phyloP scores from a whole-genome alignment of 2,888 invertebrate genomes.

The Sphaerophoria rueppellii region DNA sequence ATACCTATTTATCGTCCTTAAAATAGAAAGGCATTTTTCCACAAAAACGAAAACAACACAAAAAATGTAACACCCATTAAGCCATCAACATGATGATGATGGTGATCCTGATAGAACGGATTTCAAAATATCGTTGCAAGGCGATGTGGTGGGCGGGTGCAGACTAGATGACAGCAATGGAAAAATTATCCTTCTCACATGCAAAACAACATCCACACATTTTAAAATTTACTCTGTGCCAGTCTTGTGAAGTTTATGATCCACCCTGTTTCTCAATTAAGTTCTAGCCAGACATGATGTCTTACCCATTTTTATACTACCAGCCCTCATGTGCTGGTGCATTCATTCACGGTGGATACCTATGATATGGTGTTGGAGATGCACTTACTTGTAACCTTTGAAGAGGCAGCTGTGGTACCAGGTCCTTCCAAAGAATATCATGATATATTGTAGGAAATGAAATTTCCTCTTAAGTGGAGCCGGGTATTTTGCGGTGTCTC shows the following conservation, averaged over 20 bases:
- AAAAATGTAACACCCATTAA: not conserved
- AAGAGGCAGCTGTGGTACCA: too few species aligned
- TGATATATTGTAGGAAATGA: slow-evolving; percentile 8
- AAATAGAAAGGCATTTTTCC: not conserved
- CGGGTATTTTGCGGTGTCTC: slow-evolving; percentile 53
- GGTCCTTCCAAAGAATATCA: slow-evolving; percentile 43
- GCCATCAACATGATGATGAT: not conserved
- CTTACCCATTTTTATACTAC: not conserved
- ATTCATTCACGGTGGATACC: too few species aligned
- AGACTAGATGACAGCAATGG: slow-evolving; percentile 22
- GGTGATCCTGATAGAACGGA: not conserved
- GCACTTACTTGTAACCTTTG: too few species aligned
- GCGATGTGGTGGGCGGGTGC: not conserved
- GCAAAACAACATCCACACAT: not conserved
- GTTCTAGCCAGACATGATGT: not conserved
- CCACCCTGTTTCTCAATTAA: slow-evolving; percentile 21
- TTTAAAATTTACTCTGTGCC: not conserved
- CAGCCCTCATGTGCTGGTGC: not conserved
- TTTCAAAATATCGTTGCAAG: not conserved
- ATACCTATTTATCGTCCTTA: not conserved
- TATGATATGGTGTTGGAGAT: too few species aligned
- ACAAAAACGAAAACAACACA: too few species aligned
- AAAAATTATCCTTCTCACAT: slow-evolving; percentile 7
- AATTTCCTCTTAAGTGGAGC: slow-evolving; percentile 44
- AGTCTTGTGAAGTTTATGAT: slow-evolving; percentile 7